Percentiles rank a stretch among this genome's conserved stretches.
phyloP scores from a whole-genome alignment of 2,797 vertebrate species.

The Fratercula arctica region DNA sequence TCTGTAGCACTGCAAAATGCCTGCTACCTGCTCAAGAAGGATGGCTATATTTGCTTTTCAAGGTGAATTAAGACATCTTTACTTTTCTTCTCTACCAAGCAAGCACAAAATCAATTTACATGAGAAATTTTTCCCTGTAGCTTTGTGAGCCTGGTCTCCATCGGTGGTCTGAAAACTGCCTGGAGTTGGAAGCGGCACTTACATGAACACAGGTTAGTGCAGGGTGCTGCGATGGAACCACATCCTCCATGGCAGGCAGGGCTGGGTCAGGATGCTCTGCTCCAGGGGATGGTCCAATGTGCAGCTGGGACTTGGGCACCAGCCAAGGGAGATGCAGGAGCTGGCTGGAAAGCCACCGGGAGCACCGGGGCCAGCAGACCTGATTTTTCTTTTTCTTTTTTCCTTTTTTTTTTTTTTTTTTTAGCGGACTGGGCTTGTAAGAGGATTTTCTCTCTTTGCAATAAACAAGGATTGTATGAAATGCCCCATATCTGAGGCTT shows the following conservation, averaged over 20 bases:
- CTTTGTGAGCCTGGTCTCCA: background rate
- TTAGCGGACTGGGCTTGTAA: background rate
- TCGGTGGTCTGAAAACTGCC: background rate
- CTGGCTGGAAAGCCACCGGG: background rate
- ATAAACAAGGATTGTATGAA: background rate
- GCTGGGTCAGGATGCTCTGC: background rate
- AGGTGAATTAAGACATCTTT: background rate
- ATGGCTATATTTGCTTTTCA: background rate
- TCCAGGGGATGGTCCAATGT: background rate
- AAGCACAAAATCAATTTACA: background rate
- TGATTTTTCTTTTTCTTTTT: background rate
- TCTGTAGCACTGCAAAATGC: background rate
- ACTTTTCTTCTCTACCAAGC: background rate
- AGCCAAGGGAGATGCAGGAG: accelerated
- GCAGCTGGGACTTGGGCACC: background rate
- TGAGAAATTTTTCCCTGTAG: background rate
- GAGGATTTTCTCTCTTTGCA: background rate
- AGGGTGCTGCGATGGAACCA: background rate
- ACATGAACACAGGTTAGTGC: accelerated
- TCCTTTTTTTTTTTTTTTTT: accelerated
- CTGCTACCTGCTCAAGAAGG: background rate
- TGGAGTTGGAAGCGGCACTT: background rate
- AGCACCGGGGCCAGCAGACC: background rate
- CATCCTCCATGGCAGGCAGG: background rate
- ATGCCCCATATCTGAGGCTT: background rate